A percentile compares a stretch with the other conserved stretches of the same genome.
Evolutionary conservation across 2,113 vertebrate species (phyloP).

Genomic region (Setophaga petechia): DNA sequence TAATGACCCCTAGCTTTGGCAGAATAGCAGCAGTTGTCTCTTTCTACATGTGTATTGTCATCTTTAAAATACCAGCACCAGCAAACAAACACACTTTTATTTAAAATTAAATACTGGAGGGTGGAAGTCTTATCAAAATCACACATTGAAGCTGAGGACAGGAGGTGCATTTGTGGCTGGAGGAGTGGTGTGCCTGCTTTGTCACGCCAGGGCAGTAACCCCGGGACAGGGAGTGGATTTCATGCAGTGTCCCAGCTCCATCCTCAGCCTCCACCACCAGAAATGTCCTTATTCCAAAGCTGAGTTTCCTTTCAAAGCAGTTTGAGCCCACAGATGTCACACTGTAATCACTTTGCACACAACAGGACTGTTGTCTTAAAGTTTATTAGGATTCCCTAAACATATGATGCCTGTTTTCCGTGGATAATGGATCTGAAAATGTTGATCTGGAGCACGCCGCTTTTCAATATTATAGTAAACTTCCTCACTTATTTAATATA

Average conservation of each 20-base stretch:
- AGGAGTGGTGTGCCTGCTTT: neutral
- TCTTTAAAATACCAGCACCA: neutral
- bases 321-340: neutral
- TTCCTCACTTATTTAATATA: neutral
- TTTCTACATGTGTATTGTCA: neutral
- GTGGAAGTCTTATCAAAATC: neutral
- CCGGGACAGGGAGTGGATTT: neutral
- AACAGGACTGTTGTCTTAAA: neutral
- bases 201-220: neutral
- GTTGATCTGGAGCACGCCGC: neutral
- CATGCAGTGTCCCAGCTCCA: neutral
- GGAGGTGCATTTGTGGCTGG: neutral
- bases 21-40: neutral
- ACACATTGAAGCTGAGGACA: neutral
- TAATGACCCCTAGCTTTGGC: neutral
- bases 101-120: neutral
- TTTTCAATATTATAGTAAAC: neutral
- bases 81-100: neutral
- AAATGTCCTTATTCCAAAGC: neutral
- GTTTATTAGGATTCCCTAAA: neutral
- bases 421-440: neutral
- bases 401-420: neutral
- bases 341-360: neutral
- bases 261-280: neutral
- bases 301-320: neutral